Evolutionary conservation across 2,888 invertebrate species (phyloP).

Genomic region (Elaeidobius kamerunicus): DNA sequence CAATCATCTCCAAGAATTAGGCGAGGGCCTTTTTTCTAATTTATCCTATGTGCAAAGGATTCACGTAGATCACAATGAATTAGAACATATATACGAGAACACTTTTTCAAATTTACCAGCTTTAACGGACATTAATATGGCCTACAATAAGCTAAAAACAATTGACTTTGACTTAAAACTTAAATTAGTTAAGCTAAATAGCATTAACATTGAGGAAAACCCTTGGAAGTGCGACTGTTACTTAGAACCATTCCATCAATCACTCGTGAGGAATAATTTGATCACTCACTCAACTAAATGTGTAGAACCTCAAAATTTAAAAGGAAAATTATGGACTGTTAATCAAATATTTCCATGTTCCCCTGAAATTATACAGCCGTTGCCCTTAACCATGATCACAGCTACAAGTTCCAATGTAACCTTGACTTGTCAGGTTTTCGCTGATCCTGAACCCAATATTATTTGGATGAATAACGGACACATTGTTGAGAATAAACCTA

Average conservation of each 20-base stretch:
- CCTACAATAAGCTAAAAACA: conserved; percentile 69
- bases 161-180: conserved; percentile 62
- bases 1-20: conserved; percentile 70
- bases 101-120: conserved; percentile 54
- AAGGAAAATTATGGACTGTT: conserved; percentile 71
- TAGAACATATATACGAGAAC: conserved; percentile 65
- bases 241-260: conserved; percentile 74
- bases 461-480: conserved; percentile 70
- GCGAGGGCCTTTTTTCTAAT: conserved; percentile 73
- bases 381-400: conserved; percentile 58
- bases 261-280: conserved; percentile 68
- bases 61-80: conserved; percentile 71
- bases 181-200: conserved; percentile 64
- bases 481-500: conserved; percentile 55
- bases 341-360: conserved; percentile 78
- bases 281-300: conserved; percentile 75
- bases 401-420: conserved; percentile 65
- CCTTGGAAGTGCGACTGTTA: conserved; percentile 89
- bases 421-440: conserved; percentile 59
- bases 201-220: conserved; percentile 74
- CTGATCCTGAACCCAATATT: conserved; percentile 70
- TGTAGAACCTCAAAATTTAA: conserved; percentile 64
- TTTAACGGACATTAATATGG: conserved; percentile 66
- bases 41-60: conserved; percentile 72
- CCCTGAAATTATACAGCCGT: conserved; percentile 69